Evolutionary conservation across 2,888 invertebrate species (phyloP), one percentile per base, ranked within the genome.

Genomic region (Congeria kusceri): DNA sequence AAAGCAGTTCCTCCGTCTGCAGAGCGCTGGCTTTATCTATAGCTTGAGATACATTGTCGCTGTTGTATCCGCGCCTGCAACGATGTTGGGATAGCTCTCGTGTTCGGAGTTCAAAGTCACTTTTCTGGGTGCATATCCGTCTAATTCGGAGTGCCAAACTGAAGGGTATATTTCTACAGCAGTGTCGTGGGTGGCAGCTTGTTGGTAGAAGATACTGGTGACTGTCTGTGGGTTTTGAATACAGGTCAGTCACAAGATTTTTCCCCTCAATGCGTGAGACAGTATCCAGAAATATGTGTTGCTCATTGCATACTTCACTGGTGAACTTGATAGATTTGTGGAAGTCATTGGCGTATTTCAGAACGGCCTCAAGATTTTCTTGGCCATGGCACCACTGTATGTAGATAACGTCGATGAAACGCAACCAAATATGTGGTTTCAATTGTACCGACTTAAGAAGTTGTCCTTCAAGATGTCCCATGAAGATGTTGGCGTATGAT

Each of bases 381-480:
- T 29, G 11, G 25, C 25, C 28, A 25, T 67, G 61, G n/a, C 44
- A 23, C 72, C 68, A 78, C 27, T 78, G 69, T 47, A 77, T 61
- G 39, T 78, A 71, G 13, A 76, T 75, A 27, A 80, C 83, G 49
- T 72, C 77, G n/a, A 83, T 80, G 62, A 69, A 83, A 20, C 80
- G 25, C 4, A 70, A 49, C 65, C 67, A 80, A 15, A 66, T 9
- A 13, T 32, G n/a, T 15, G 77, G 80, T 65, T 46, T 44, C 7
- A 63, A 18, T 7, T 66, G 66, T 15, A 49, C 39, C 3, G 49
- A 32, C 7, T 23, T 11, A 18, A 83, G 66, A 7, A 74, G 27
- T 13, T 62, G 20, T 46, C 59, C 18, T 65, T 83, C 80, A 13
- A 77, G 44, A 25, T 74, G 18, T 20, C 76, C 73, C 77, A 78